Conservation (phyloP, 2,888 invertebrate species). For the Schizaphis graminum region DNA sequence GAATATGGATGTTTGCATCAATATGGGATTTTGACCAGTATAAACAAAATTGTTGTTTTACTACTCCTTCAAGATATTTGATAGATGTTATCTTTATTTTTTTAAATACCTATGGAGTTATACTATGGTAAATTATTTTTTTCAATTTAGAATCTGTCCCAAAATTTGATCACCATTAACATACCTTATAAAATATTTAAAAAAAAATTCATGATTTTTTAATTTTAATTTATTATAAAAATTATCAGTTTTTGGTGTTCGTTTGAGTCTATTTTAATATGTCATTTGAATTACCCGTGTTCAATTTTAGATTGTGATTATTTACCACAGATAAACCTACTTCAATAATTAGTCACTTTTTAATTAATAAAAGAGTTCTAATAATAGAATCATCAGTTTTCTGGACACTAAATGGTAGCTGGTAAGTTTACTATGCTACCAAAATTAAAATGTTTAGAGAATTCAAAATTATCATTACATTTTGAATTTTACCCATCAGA, state of each 20-base stretch:
- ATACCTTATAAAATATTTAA: neutral
- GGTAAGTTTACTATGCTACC: too few species aligned
- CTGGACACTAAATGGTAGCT: too few species aligned
- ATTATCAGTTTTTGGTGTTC: neutral
- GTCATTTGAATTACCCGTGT: too few species aligned
- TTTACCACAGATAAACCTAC: too few species aligned
- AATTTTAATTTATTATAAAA: neutral
- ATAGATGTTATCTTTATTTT: slow-evolving; percentile 41
- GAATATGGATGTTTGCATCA: slow-evolving; percentile 50
- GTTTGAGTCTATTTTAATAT: too few species aligned
- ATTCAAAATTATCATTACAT: too few species aligned
- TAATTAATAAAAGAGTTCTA: too few species aligned
- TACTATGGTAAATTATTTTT: slow-evolving; percentile 18
- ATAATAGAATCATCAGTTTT: too few species aligned
- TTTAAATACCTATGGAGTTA: neutral
- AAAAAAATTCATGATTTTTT: neutral
- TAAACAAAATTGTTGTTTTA: slow-evolving; percentile 39
- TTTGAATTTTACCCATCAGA: too few species aligned
- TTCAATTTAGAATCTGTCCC: slow-evolving; percentile 1
- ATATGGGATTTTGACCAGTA: slow-evolving; percentile 47
- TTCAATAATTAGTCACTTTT: too few species aligned
- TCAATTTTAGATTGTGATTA: too few species aligned
- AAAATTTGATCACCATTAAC: neutral
- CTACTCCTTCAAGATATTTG: slow-evolving; percentile 59
- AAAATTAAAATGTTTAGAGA: too few species aligned